Base-by-base conservation (phyloP, 1,140 invertebrate genomes). In the Mactra quadrangularis region DNA sequence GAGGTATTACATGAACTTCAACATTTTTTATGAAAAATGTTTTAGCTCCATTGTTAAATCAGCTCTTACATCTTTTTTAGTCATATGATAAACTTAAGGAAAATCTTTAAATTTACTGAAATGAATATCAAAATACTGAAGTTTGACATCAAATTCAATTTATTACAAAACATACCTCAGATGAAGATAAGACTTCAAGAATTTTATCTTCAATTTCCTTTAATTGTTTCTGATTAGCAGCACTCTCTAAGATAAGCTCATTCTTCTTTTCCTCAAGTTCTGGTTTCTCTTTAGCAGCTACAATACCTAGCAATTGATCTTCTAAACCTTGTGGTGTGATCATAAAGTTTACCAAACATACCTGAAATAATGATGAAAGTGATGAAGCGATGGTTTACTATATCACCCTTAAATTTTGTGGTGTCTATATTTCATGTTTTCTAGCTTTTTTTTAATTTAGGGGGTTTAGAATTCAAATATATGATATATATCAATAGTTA, bases 121-220 rank as follows among this genome's bases (percentile, higher is more conserved):
- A n/a, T n/a, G n/a, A n/a, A n/a, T n/a, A n/a, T n/a, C n/a, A n/a
- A n/a, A n/a, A n/a, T n/a, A n/a, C n/a, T n/a, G n/a, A n/a, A n/a
- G n/a, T n/a, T n/a, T n/a, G n/a, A n/a, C n/a, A n/a, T n/a, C n/a
- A n/a, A n/a, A n/a, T n/a, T n/a, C n/a, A n/a, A n/a, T n/a, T n/a
- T n/a, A n/a, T n/a, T n/a, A n/a, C n/a, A n/a, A n/a, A n/a, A 22
- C 64, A 98, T 11, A 97, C 97, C 91, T 95, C 92, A n/a, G 95
- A 95, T 4, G 93, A 87, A 25, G 94, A 96, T 1, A 99, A 94
- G 82, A 98, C 95, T 93, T 97, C 95, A 0, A 99, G 94, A 85
- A 99, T 99, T 93, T 98, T 96, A 91, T 98, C 97, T 94, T 99
- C 98, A 22, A 98, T 97, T 89, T 99, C 97, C 91, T 98, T 97